These are phyloP conservation scores for Drosophila melanica DNA, from an alignment of 1,140 invertebrate species.

Conservation along the genomic window DNA sequence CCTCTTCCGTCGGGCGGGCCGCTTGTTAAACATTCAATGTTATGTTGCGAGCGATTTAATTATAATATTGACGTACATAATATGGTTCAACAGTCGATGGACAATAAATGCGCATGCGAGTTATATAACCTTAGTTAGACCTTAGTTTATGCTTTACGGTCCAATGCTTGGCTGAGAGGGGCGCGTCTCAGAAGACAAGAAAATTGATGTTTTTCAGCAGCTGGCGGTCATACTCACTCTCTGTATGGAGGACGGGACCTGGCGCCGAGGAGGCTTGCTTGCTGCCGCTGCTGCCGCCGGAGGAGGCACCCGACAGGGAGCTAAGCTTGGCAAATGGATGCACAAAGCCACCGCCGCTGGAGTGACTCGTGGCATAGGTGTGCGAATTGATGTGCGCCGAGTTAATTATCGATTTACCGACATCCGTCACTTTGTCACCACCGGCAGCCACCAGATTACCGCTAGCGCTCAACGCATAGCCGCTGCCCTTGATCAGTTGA, in stretches of 20 bases:
- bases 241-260: constrained; percentile 69
- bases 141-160: constrained; percentile 56
- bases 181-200: constrained; percentile 33
- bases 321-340: constrained; percentile 76
- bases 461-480: constrained; percentile 89
- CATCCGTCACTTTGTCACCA: constrained; percentile 89
- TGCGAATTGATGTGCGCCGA: constrained; percentile 87
- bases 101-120: constrained; percentile 23
- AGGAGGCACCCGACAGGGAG: constrained; percentile 77
- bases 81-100: constrained; percentile 31
- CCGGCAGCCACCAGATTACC: constrained; percentile 86
- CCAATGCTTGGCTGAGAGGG: constrained; percentile 2
- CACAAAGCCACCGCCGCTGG: constrained; percentile 52
- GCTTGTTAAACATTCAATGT: constrained; percentile 31
- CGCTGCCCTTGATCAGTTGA: constrained; percentile 92
- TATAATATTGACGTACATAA: constrained; percentile 49
- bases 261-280: constrained; percentile 47
- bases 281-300: constrained; percentile 73
- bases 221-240: constrained; percentile 72
- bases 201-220: constrained; percentile 37
- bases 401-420: constrained; percentile 90
- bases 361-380: constrained; percentile 68
- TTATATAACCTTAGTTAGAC: constrained; percentile 41
- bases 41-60: constrained; percentile 56
- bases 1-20: constrained; percentile 64